Evolutionary conservation across 2,797 vertebrate species (phyloP).

Genomic region (Lycodopsis pacificus): DNA sequence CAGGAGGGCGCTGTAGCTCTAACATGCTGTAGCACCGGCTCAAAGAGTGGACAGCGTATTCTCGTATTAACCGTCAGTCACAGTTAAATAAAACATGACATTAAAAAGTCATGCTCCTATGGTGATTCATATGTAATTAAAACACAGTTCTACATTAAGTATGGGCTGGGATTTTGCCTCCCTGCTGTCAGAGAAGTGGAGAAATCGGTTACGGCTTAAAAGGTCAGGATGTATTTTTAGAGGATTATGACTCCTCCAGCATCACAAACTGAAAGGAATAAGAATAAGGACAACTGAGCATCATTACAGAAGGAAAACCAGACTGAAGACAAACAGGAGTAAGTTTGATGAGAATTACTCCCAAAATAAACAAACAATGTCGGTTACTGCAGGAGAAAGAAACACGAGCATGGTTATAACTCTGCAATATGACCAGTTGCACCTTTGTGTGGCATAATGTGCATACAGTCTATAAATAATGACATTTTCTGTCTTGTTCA

Average conservation of each 20-base stretch:
- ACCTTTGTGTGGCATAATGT: background rate
- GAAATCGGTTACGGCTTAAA: constrained; percentile 34
- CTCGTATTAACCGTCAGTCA: background rate
- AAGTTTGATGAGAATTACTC: background rate
- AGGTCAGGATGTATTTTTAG: constrained; percentile 50
- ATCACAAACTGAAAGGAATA: constrained; percentile 4
- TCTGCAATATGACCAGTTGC: background rate
- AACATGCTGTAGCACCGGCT: too few species aligned
- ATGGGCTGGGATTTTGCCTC: background rate
- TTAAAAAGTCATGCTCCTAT: background rate
- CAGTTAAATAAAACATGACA: constrained; percentile 8
- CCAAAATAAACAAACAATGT: background rate
- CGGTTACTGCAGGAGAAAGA: background rate
- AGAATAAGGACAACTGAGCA: background rate
- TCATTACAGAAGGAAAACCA: background rate
- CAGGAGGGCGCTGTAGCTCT: background rate
- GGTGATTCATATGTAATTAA: background rate
- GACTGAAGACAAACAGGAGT: background rate
- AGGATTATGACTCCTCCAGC: constrained; percentile 1
- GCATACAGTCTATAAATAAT: background rate
- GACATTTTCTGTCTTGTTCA: background rate
- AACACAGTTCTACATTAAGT: background rate
- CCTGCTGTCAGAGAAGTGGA: constrained; percentile 18
- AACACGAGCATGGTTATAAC: background rate
- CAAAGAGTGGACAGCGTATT: too few species aligned